A percentile compares a stretch with the other conserved stretches of the same genome.
These are phyloP conservation scores for Mercenaria mercenaria DNA, from an alignment of 1,140 invertebrate genomes.

Conservation along the genomic window DNA sequence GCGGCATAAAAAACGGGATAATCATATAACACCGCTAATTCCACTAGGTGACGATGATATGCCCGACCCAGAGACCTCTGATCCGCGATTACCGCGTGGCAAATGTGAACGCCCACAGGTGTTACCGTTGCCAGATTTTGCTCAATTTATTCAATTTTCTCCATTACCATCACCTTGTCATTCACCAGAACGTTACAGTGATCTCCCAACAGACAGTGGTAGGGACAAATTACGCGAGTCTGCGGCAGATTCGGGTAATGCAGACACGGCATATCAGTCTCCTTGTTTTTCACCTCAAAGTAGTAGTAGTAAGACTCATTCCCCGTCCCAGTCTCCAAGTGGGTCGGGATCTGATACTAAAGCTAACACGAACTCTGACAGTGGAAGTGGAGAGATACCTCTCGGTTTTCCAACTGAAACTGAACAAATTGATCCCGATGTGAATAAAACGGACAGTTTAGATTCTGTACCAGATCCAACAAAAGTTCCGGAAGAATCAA, in stretches of 20 bases:
- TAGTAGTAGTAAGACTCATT: constrained; percentile 78
- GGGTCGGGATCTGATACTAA: constrained; percentile 68
- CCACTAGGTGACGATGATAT: constrained; percentile 72
- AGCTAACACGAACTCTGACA: constrained; percentile 65
- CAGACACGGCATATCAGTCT: constrained; percentile 63
- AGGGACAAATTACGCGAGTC: constrained; percentile 46
- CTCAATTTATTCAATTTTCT: constrained; percentile 69
- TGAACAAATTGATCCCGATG: constrained; percentile 64
- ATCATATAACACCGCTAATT: constrained; percentile 72
- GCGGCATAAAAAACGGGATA: constrained; percentile 62
- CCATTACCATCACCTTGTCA: constrained; percentile 60
- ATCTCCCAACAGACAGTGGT: constrained; percentile 47
- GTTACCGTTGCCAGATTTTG: constrained; percentile 75
- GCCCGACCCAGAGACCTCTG: constrained; percentile 68
- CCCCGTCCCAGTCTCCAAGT: constrained; percentile 74
- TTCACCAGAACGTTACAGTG: constrained; percentile 61
- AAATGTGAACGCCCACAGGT: constrained; percentile 54
- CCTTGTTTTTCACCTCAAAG: constrained; percentile 79
- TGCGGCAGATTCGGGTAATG: constrained; percentile 20
- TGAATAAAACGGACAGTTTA: constrained; percentile 60
- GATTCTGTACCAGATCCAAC: constrained; percentile 43
- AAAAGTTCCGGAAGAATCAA: constrained; percentile 27
- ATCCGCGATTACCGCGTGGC: constrained; percentile 68
- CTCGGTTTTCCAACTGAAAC: constrained; percentile 57
- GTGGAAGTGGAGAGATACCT: constrained; percentile 53